A percentile compares a stretch with the other conserved stretches of the same genome.
These are phyloP conservation scores for Bos javanicus DNA, from an alignment of 2,113 vertebrate species.

Conservation along the genomic window DNA sequence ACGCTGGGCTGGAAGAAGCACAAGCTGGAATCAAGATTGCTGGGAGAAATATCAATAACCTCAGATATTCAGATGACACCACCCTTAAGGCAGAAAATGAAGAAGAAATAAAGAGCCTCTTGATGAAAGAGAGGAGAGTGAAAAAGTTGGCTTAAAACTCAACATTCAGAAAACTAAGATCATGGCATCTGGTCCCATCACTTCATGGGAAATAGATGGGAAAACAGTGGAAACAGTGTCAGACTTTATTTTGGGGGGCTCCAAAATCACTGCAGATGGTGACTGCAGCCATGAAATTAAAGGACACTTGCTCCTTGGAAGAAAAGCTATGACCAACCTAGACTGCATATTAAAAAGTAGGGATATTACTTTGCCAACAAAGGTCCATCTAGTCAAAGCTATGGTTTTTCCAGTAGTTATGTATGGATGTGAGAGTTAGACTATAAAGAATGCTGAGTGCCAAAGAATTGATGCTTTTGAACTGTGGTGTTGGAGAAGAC, in stretches of 20 bases:
- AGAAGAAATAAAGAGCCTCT: neutral
- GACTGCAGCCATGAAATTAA: neutral
- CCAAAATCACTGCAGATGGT: neutral
- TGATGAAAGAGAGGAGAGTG: neutral
- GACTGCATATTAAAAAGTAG: neutral
- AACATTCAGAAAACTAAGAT: neutral
- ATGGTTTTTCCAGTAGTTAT: neutral
- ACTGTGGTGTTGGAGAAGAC: neutral
- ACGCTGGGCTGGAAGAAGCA: neutral
- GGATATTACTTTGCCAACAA: neutral
- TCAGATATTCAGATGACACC: neutral
- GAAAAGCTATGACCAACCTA: neutral
- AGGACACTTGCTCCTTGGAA: neutral
- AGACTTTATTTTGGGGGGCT: neutral
- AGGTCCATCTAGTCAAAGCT: neutral
- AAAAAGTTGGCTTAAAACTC: neutral
- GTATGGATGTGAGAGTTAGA: neutral
- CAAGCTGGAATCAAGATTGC: neutral
- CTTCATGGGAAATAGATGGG: neutral
- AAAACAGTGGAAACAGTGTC: neutral
- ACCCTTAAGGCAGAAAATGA: neutral
- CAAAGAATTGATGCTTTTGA: neutral
- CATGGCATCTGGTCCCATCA: accelerated
- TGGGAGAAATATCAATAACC: neutral
- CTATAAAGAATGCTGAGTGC: neutral